phyloP scores from a whole-genome alignment of 1,140 invertebrate species.

The Aphelinus atriplicis region DNA sequence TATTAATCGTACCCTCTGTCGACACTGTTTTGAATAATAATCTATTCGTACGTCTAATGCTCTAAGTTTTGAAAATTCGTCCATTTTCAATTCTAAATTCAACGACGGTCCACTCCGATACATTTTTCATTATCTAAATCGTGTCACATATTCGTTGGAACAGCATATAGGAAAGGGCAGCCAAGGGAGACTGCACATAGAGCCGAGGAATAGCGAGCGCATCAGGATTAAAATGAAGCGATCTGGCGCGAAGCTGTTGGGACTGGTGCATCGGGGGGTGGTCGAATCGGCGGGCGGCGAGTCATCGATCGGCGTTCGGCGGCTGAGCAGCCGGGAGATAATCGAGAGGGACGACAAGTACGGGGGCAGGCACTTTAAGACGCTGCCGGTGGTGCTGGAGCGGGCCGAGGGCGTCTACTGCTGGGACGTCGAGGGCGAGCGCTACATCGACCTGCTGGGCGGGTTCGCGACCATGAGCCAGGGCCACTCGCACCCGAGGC shows the following conservation, averaged over 20 bases:
- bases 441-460: constrained; percentile 82
- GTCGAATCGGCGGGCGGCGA: neutral
- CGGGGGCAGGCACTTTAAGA: constrained; percentile 83
- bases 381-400: constrained; percentile 76
- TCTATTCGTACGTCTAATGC: too few relatives aligned
- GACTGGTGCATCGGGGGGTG: too few relatives aligned
- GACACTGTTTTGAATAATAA: too few relatives aligned
- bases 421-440: constrained; percentile 83
- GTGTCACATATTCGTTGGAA: too few relatives aligned
- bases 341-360: constrained; percentile 74
- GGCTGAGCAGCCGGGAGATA: constrained; percentile 56
- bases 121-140: too few relatives aligned
- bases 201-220: neutral
- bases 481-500: constrained; percentile 83
- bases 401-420: constrained; percentile 75
- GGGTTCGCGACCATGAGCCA: constrained; percentile 85
- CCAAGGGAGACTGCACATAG: too few relatives aligned
- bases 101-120: too few relatives aligned
- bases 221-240: neutral
- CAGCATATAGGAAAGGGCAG: too few relatives aligned
- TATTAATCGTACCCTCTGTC: too few relatives aligned
- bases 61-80: too few relatives aligned
- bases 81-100: too few relatives aligned
- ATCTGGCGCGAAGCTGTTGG: neutral
- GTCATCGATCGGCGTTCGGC: neutral